Evolutionary conservation across 2,113 vertebrate species (phyloP).

Genomic region (Callithrix jacchus): DNA sequence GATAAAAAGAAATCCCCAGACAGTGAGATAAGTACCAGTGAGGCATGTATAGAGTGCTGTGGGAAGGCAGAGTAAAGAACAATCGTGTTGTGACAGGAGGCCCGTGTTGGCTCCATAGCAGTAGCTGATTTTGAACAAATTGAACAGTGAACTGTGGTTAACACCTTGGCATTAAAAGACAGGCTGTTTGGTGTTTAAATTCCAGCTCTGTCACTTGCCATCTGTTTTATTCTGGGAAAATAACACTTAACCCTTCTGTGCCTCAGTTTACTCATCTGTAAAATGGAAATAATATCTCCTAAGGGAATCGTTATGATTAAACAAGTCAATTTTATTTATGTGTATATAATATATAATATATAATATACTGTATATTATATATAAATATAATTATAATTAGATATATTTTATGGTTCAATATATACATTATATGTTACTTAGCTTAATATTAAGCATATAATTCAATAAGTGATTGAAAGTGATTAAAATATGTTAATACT

Average conservation of each 20-base stretch:
- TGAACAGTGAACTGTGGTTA: neutral
- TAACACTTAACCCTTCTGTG: neutral
- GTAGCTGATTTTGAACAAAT: neutral
- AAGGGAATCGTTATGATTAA: neutral
- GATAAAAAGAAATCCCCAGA: neutral
- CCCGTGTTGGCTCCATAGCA: rapidly evolving
- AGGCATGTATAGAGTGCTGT: neutral
- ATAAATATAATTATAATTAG: neutral
- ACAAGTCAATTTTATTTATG: neutral
- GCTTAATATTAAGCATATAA: neutral
- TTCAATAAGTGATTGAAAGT: neutral
- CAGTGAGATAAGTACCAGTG: neutral
- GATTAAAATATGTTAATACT: neutral
- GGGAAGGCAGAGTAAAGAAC: neutral
- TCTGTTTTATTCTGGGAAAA: neutral
- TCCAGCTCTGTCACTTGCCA: neutral
- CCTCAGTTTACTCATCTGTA: neutral
- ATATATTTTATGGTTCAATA: neutral
- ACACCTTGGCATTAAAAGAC: neutral
- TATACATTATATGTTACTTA: neutral
- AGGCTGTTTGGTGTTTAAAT: neutral
- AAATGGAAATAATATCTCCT: neutral
- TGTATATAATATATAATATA: neutral
- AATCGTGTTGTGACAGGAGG: neutral
- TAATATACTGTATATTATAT: neutral